These are phyloP conservation scores for Deilephila elpenor DNA, from an alignment of 2,888 invertebrate genomes.

Conservation along the genomic window DNA sequence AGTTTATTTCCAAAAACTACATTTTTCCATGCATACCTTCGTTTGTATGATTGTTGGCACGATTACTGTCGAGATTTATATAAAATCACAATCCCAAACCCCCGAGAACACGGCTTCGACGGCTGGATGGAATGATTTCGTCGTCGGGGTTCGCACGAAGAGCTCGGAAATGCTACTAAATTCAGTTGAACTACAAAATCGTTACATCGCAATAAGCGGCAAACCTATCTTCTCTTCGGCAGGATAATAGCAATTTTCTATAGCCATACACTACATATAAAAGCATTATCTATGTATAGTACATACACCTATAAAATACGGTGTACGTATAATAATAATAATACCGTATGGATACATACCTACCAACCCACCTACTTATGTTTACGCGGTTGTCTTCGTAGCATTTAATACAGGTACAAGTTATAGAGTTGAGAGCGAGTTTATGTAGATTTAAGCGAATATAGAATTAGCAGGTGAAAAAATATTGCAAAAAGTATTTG, in stretches of 20 bases:
- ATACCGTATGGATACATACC: constrained; percentile 47
- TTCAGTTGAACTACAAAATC: constrained; percentile 55
- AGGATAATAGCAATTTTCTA: constrained; percentile 74
- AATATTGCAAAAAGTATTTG: background rate
- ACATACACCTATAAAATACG: constrained; percentile 27
- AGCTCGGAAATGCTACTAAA: constrained; percentile 65
- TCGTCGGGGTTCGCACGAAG: constrained; percentile 82
- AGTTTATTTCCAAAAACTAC: constrained; percentile 55
- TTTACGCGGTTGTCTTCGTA: constrained; percentile 27
- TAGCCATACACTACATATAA: constrained; percentile 43
- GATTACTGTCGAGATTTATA: constrained; percentile 76
- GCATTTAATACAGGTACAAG: constrained; percentile 8
- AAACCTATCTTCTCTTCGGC: constrained; percentile 59
- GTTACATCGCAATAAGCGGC: constrained; percentile 47
- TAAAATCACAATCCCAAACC: constrained; percentile 82
- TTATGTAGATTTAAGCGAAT: background rate
- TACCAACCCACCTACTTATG: constrained; percentile 48
- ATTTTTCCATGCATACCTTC: constrained; percentile 69
- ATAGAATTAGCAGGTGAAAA: background rate
- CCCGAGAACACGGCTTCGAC: constrained; percentile 84
- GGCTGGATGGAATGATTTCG: constrained; percentile 85
- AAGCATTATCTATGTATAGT: constrained; percentile 35
- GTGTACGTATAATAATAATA: constrained; percentile 38
- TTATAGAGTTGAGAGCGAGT: background rate
- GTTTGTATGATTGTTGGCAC: constrained; percentile 82